A percentile compares a stretch with the other conserved stretches of the same genome.
phyloP scores from a whole-genome alignment of 2,113 vertebrate species.

The Brachionichthys hirsutus region DNA sequence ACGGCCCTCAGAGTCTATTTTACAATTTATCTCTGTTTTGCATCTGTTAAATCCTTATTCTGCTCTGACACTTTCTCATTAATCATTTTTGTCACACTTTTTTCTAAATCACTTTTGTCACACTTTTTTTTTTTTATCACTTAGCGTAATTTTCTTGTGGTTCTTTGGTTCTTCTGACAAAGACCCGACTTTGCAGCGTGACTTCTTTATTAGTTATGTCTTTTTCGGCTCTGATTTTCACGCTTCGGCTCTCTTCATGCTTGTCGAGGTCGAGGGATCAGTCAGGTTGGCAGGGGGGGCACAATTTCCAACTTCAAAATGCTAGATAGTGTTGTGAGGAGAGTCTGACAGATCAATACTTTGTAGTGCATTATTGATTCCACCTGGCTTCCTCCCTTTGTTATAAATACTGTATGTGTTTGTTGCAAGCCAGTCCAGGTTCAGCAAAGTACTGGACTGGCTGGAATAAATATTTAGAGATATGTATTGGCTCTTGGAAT shows the following conservation, averaged over 20 bases:
- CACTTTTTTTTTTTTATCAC: constrained; percentile 6
- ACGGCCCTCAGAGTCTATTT: constrained; percentile 37
- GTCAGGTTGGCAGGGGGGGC: constrained; percentile 16
- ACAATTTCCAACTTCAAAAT: constrained; percentile 25
- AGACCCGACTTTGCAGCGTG: constrained; percentile 27
- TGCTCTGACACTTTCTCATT: constrained; percentile 1
- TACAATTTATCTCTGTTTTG: constrained; percentile 41
- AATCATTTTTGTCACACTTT: not conserved
- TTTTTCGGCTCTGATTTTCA: constrained; percentile 17
- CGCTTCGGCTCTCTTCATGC: constrained; percentile 34
- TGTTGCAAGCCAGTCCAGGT: too few relatives aligned
- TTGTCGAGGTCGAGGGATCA: constrained; percentile 37
- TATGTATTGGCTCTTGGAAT: too few relatives aligned
- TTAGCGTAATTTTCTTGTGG: constrained; percentile 12
- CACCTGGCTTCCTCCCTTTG: constrained; percentile 24
- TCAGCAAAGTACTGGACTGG: too few relatives aligned
- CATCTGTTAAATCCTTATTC: constrained; percentile 31
- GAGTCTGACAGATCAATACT: constrained; percentile 38
- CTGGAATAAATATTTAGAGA: too few relatives aligned
- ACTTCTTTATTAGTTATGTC: constrained; percentile 34
- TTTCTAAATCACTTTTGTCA: constrained; percentile 8
- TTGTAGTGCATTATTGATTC: constrained; percentile 19
- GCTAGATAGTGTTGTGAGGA: constrained; percentile 18
- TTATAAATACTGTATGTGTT: constrained; percentile 43
- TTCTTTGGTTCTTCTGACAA: not conserved